These are phyloP conservation scores for Himalopsyche tibetana DNA, from an alignment of 2,888 invertebrate genomes.

Conservation along the genomic window DNA sequence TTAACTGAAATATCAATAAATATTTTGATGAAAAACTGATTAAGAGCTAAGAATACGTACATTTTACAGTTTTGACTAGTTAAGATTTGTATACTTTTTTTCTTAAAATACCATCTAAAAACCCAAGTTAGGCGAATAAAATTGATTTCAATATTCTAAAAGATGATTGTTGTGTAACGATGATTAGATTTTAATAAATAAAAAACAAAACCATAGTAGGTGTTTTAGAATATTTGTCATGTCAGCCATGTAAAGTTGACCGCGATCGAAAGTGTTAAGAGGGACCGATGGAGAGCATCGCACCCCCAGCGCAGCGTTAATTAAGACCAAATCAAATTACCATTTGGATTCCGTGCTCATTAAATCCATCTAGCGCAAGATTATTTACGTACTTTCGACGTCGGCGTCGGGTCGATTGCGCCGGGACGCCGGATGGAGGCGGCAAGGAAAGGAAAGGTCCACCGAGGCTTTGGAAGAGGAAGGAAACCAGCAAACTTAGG, in stretches of 20 bases:
- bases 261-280: conserved; percentile 1
- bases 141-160: too few species aligned
- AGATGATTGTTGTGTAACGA: too few species aligned
- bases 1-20: too few species aligned
- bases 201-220: too few species aligned
- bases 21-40: too few species aligned
- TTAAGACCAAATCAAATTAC: conserved; percentile 74
- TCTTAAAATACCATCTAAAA: too few species aligned
- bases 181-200: too few species aligned
- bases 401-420: not conserved
- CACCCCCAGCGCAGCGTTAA: conserved; percentile 68
- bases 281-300: conserved; percentile 7
- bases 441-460: conserved; percentile 18
- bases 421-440: not conserved
- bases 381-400: conserved; percentile 57
- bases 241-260: not conserved
- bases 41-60: too few species aligned
- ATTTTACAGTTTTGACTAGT: too few species aligned
- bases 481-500: conserved; percentile 34
- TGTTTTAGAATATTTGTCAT: not conserved
- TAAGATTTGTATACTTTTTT: too few species aligned
- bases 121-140: too few species aligned
- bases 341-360: conserved; percentile 74
- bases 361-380: conserved; percentile 67
- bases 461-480: not conserved